Evolutionary conservation across 2,797 vertebrate genomes (phyloP), one percentile per base, ranked within the genome.

Genomic region (Mormyrops boulengeri): DNA sequence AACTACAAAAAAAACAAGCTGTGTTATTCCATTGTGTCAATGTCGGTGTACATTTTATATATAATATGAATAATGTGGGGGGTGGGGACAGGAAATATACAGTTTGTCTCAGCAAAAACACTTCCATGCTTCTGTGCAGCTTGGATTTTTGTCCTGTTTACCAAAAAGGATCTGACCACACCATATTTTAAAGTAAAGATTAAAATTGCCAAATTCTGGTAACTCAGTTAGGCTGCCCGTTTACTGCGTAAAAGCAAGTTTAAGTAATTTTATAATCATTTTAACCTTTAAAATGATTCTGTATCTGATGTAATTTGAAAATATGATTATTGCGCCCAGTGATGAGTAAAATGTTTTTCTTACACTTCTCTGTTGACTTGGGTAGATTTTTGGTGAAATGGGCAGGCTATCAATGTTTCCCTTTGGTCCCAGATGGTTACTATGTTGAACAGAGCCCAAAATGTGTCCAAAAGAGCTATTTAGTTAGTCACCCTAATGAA

Each of bases 401-500:
- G 47, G 82, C 47, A 85, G n/a, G 12, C 44, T 30, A 52, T 85
- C 82, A 52, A 11, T 85, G 49, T 85, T 49, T 85, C 50, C n/a
- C n/a, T 85, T 52, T 52, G n/a, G 47, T 52, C 82, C 47, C 47
- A 85, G 22, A 49, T 52, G 47, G 44, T 52, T 52, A 50, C 47
- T 85, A 26, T 85, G 82, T 26, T 49, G 47, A 85, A 30, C 41
- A 26, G 82, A 85, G 47, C 82, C 44, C 47, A 50, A 85, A 85
- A 85, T 50, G 47, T 49, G 47, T 52, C 82, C 49, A 85, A 52
- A 85, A 85, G 41, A 85, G 8, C n/a, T 85, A 85, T 85, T 85
- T 85, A 52, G n/a, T 52, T 85, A 85, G 82, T 14, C 82, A 85
- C 82, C 44, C 82, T 49, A 26, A 85, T 85, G 82, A 85, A 85